Percentiles rank a stretch among this genome's conserved stretches.
phyloP scores from a whole-genome alignment of 2,888 invertebrate genomes.

The Harpalus rufipes region DNA sequence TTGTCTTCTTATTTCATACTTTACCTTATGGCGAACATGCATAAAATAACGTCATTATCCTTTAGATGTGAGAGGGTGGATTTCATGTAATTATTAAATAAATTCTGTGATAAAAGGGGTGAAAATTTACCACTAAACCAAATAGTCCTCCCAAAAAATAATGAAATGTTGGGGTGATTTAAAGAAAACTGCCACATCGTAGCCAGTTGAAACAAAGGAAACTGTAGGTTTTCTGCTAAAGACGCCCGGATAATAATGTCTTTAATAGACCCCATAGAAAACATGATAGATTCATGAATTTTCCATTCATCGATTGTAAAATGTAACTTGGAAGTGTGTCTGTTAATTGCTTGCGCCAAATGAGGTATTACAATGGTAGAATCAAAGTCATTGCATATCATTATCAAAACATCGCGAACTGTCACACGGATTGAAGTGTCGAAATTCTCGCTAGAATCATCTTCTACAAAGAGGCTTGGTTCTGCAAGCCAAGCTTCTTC shows the following conservation, averaged over 20 bases:
- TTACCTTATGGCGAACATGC: constrained; percentile 74
- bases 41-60: constrained; percentile 74
- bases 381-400: constrained; percentile 79
- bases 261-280: constrained; percentile 81
- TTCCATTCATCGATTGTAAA: constrained; percentile 82
- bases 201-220: constrained; percentile 76
- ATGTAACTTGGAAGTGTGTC: constrained; percentile 79
- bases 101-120: constrained; percentile 73
- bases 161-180: constrained; percentile 74
- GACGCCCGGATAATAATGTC: constrained; percentile 71
- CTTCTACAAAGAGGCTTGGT: constrained; percentile 84
- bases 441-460: constrained; percentile 83
- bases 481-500: constrained; percentile 82
- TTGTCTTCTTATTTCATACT: background rate
- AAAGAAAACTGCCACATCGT: constrained; percentile 75
- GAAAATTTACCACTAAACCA: constrained; percentile 76
- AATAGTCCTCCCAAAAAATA: constrained; percentile 75
- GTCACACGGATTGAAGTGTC: constrained; percentile 84
- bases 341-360: constrained; percentile 80
- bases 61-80: constrained; percentile 74
- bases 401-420: constrained; percentile 81
- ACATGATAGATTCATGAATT: constrained; percentile 82
- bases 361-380: constrained; percentile 78
- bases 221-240: constrained; percentile 69
- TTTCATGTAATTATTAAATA: constrained; percentile 73